Evolutionary conservation across 2,797 vertebrate species (phyloP), one percentile per base, ranked within the genome.

Genomic region (Knipowitschia caucasica): DNA sequence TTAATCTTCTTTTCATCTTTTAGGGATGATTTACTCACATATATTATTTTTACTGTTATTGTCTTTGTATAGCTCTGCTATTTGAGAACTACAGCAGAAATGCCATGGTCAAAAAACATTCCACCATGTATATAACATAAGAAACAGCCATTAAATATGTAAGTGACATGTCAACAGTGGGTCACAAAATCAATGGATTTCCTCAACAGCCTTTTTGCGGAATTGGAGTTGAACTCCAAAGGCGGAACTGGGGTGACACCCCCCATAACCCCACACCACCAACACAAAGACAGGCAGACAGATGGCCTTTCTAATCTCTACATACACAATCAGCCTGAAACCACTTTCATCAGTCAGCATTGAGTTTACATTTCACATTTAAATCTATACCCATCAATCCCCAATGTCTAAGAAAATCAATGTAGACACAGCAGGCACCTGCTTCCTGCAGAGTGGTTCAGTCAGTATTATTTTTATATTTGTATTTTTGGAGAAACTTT

Each of bases 161-260:
- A 1, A 46, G 15, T 18, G 44, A 17, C 24, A 30, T 30, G 26
- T 46, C 26, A 11, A 46, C 7, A 20, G 5, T 46, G 27, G 2
- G 67, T 73, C 75, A 70, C 69, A 74, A 76, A 82, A 83, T 80
- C 62, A 67, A 72, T 85, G 78, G 75, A 84, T 84, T 82, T 81
- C 78, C 71, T 77, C 78, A 75, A 75, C 64, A 78, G 61, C 64
- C 79, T 76, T 80, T 82, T 74, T 84, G 78, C 72, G 80, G 60
- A 5, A 51, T 67, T 71, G 60, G 67, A 59, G 47, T 72, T 62
- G 60, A 62, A 56, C 79, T 72, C 71, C 42, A 60, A 60, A 75
- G 77, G 63, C 56, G 20, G 64, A 56, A 59, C 67, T 7, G 69
- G 73, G 78, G 77, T 84, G 81, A 81, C 81, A 27, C 27, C 27